These are phyloP conservation scores for Scaptodrosophila lebanonensis DNA, from an alignment of 1,140 invertebrate species.

Conservation along the genomic window DNA sequence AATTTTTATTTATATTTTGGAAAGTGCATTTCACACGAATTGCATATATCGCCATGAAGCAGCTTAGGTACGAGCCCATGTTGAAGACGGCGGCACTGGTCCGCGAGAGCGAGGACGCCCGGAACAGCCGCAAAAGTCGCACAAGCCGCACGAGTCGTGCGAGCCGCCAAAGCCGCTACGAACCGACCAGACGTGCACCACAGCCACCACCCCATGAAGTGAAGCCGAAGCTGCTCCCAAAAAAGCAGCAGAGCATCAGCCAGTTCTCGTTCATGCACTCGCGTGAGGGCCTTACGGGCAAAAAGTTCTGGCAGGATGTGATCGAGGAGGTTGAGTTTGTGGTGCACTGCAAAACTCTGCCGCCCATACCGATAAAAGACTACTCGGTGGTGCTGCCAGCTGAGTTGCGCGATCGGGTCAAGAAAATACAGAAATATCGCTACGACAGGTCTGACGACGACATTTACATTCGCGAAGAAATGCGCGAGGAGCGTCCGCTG, in stretches of 20 bases:
- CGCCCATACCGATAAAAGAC: slow-evolving; percentile 51
- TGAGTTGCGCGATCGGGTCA: slow-evolving; percentile 46
- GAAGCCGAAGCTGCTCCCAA: neutral
- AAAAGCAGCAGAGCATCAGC: slow-evolving; percentile 36
- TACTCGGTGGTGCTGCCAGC: slow-evolving; percentile 61
- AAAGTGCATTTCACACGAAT: too few species aligned
- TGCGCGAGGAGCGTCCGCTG: slow-evolving; percentile 42
- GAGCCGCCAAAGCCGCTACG: neutral
- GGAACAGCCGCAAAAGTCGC: neutral
- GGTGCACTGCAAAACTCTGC: slow-evolving; percentile 39
- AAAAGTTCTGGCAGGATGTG: slow-evolving; percentile 48
- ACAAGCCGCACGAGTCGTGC: neutral
- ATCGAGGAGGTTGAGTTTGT: slow-evolving; percentile 52
- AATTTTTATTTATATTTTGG: too few species aligned
- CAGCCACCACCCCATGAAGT: too few species aligned
- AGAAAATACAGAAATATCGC: slow-evolving; percentile 63
- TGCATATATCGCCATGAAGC: too few species aligned
- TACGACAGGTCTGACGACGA: slow-evolving; percentile 57
- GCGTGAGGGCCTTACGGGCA: slow-evolving; percentile 26
- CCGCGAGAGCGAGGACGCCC: too few species aligned
- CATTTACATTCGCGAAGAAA: slow-evolving; percentile 57
- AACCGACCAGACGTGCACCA: neutral
- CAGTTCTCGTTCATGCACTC: slow-evolving; percentile 26
- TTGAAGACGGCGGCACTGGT: too few species aligned
- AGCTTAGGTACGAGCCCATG: too few species aligned